Base-by-base conservation (phyloP, 1,140 invertebrate species). In the Meloidogyne chitwoodi region DNA sequence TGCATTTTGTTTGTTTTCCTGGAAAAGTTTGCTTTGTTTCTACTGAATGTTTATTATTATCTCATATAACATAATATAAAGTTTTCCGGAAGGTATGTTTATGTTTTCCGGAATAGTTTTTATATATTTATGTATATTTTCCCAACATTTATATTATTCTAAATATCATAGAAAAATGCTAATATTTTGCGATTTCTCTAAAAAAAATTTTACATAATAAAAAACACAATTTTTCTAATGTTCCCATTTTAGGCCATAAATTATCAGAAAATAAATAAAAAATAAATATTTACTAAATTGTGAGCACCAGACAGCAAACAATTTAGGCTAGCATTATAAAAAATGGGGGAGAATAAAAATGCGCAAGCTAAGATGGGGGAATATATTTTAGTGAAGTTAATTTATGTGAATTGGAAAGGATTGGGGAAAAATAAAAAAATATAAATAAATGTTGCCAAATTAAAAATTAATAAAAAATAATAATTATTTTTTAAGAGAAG, bases 361-460 rank as follows among this genome's bases (percentile, higher is more conserved):
- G 48, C 48, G 48, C 48, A 56, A 19, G 34, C 34, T n/a, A 56
- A 56, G 10, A 22, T 1, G n/a, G 10, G 68, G 68, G 68, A 3
- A n/a, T 48, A 70, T 70, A 61, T 31, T 29, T 61, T 48, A 5
- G 34, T 38, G 38, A 10, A 70, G n/a, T 56, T 56, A 56, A 56
- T 56, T 56, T 56, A 56, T 56, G 44, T 16, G 16, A 14, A 48
- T 48, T 48, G 44, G 44, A n/a, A 26, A 12, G 68, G 16, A 4
- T 6, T 41, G 16, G 26, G 27, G 68, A 16, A 69, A 41, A 44
- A 69, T 68, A 26, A 27, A 14, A 16, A 73, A 63, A 48, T 19
- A n/a, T n/a, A 72, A 72, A 44, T 72, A 31, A 56, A 56, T 56
- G 48, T 56, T 56, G 48, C 48, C 48, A 56, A 56, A 19, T n/a